A percentile compares a stretch with the other conserved stretches of the same genome.
Evolutionary conservation across 2,113 vertebrate genomes (phyloP).

Genomic region (Girardinichthys multiradiatus): DNA sequence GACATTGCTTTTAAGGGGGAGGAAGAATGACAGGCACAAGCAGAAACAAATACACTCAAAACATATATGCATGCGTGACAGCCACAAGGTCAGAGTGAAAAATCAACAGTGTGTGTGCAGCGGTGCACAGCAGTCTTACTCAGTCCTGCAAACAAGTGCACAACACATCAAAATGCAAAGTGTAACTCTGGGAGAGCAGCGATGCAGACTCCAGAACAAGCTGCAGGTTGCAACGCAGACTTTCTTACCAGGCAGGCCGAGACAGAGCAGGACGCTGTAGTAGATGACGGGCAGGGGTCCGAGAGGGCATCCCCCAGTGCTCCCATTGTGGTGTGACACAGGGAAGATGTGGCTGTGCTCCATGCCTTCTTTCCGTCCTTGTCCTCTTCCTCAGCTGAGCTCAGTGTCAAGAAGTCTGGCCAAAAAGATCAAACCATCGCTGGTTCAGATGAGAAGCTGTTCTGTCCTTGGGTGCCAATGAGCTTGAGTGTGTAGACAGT

Average conservation of each 20-base stretch:
- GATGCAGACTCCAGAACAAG: conserved; percentile 3
- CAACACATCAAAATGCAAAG: conserved; percentile 57
- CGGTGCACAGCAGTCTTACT: conserved; percentile 41
- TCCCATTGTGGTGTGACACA: conserved; percentile 78
- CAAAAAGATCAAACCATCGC: conserved; percentile 41
- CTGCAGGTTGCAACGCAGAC: conserved; percentile 4
- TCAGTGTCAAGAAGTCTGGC: conserved; percentile 68
- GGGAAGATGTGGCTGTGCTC: conserved; percentile 91
- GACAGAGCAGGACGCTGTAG: conserved; percentile 91
- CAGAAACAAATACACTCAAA: conserved; percentile 11
- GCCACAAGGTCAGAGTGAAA: conserved; percentile 73
- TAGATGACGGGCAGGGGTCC: conserved; percentile 90
- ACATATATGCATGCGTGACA: conserved; percentile 23
- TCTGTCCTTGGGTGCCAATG: conserved; percentile 78
- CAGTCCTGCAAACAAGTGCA: conserved; percentile 47
- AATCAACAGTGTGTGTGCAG: conserved; percentile 45
- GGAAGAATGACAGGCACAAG: neutral
- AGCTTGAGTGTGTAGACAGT: conserved; percentile 53
- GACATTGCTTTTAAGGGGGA: neutral
- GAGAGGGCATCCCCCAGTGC: conserved; percentile 87
- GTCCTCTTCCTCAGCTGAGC: conserved; percentile 75
- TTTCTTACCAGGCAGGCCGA: conserved; percentile 91
- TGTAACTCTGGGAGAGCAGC: conserved; percentile 22
- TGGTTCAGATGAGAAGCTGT: conserved; percentile 57
- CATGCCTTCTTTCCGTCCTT: conserved; percentile 75